Conservation (phyloP, 2,797 vertebrate species). For the Periparus ater region DNA sequence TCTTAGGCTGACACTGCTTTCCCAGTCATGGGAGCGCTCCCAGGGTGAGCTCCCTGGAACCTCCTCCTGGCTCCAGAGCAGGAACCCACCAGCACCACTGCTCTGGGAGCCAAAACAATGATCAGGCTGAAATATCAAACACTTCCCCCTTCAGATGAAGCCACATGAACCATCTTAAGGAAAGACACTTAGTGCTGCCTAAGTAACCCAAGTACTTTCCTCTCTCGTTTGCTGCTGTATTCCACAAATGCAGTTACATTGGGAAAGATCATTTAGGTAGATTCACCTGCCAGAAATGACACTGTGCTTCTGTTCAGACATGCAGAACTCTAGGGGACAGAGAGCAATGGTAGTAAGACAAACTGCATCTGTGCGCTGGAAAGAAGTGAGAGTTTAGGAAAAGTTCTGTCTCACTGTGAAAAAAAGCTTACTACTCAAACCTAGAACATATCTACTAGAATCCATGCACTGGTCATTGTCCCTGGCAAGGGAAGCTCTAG, state of each 20-base stretch:
- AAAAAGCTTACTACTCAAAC: neutral
- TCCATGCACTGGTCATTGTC: too few species aligned
- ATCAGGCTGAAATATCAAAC: neutral
- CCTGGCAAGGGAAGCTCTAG: neutral
- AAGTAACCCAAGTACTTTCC: neutral
- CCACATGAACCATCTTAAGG: neutral
- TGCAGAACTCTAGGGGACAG: neutral
- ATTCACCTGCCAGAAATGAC: neutral
- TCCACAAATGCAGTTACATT: neutral
- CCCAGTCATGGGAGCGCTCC: neutral
- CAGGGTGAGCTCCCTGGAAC: neutral
- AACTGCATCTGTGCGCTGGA: neutral
- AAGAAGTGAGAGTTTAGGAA: rapidly evolving
- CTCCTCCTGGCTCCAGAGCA: neutral
- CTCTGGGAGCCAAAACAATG: neutral
- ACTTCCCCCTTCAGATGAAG: neutral
- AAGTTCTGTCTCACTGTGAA: neutral
- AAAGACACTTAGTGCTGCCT: neutral
- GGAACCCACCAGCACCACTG: neutral
- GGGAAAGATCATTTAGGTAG: neutral
- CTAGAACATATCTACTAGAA: neutral
- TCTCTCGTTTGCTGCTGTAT: neutral
- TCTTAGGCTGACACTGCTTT: constrained; percentile 1
- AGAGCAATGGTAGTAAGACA: neutral
- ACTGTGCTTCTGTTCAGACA: neutral